Evolutionary conservation across 2,888 invertebrate species (phyloP).

Genomic region (Blomia tropicalis): DNA sequence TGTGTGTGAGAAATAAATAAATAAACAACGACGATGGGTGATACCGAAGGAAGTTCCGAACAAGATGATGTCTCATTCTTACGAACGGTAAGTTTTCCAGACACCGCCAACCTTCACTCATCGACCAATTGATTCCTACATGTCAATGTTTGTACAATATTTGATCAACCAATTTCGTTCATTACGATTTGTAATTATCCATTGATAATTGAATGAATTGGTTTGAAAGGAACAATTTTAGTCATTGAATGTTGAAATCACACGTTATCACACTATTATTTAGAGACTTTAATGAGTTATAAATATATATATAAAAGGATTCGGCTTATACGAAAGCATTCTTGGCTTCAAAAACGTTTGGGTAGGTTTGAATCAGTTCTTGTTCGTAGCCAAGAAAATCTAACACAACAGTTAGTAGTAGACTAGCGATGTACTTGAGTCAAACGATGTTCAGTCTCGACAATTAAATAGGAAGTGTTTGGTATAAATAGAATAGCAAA

Average conservation of each 20-base stretch:
- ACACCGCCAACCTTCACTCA: too few relatives aligned
- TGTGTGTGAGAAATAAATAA: too few relatives aligned
- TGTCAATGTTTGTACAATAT: neutral
- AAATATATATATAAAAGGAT: conserved; percentile 14
- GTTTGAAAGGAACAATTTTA: too few relatives aligned
- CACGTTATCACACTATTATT: neutral
- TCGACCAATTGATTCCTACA: neutral
- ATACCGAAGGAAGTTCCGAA: conserved; percentile 72
- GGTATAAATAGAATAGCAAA: neutral
- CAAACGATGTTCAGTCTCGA: neutral
- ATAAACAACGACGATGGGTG: conserved; percentile 15
- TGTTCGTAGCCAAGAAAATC: neutral
- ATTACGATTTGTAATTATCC: too few relatives aligned
- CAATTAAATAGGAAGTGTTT: neutral
- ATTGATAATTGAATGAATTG: too few relatives aligned
- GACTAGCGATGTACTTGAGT: too few relatives aligned
- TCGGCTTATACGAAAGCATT: too few relatives aligned
- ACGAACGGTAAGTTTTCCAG: conserved; percentile 70
- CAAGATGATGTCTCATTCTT: conserved; percentile 99
- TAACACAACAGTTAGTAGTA: too few relatives aligned
- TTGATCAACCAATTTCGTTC: too few relatives aligned
- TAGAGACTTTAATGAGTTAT: neutral
- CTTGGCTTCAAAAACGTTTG: neutral
- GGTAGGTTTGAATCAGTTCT: neutral
- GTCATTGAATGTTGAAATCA: too few relatives aligned